Percentiles rank a stretch among this genome's conserved stretches.
These are phyloP conservation scores for Coleophora flavipennella DNA, from an alignment of 2,888 invertebrate species.

Conservation along the genomic window DNA sequence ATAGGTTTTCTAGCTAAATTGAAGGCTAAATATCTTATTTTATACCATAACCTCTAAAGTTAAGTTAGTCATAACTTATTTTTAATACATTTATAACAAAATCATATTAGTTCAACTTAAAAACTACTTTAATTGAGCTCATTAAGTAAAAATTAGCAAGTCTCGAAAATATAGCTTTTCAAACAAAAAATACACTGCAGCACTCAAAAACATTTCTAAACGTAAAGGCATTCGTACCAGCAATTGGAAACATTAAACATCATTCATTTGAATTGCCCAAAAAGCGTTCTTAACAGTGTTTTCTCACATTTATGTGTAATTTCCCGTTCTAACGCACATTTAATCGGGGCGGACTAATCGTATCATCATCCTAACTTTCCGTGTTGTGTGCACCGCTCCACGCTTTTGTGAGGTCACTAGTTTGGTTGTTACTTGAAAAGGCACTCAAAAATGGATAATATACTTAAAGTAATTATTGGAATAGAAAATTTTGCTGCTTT, in stretches of 20 bases:
- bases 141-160: too few species aligned
- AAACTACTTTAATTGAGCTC: too few species aligned
- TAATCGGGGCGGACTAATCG: constrained; percentile 39
- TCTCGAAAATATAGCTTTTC: too few species aligned
- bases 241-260: constrained; percentile 16
- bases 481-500: too few species aligned
- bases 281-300: constrained; percentile 23
- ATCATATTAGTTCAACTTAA: too few species aligned
- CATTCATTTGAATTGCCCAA: constrained; percentile 14
- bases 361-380: constrained; percentile 24
- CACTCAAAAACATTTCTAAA: constrained; percentile 2
- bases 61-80: too few species aligned
- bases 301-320: constrained; percentile 53
- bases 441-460: too few species aligned
- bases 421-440: not conserved
- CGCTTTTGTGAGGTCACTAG: not conserved
- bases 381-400: not conserved
- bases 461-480: too few species aligned
- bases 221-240: not conserved
- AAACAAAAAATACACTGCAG: not conserved
- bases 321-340: constrained; percentile 45
- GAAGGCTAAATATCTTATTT: too few species aligned
- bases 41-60: too few species aligned
- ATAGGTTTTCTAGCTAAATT: too few species aligned
- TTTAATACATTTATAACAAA: too few species aligned